Percentiles rank a stretch among this genome's conserved stretches.
Conservation (phyloP, 2,797 vertebrate genomes). For the Halcyon smyrnensis region DNA sequence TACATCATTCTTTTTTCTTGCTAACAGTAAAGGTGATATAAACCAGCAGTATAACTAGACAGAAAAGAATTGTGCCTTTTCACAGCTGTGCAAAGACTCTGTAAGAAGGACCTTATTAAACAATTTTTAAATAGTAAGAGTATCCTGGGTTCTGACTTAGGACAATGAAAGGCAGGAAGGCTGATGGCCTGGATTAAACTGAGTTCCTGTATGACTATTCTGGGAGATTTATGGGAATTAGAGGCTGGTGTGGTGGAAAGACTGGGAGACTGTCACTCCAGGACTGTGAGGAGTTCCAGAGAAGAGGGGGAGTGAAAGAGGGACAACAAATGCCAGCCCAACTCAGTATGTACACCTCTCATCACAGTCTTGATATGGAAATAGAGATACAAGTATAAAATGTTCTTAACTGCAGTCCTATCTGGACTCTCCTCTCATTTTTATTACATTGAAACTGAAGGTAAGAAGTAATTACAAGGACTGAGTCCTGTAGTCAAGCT, state of each 20-base stretch:
- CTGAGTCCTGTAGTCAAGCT: background rate
- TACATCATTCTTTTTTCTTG: background rate
- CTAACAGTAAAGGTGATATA: background rate
- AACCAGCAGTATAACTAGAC: background rate
- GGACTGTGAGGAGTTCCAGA: background rate
- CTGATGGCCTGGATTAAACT: background rate
- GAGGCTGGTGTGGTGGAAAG: background rate
- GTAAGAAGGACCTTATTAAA: background rate
- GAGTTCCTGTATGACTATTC: background rate
- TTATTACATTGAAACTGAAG: background rate
- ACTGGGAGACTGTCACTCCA: background rate
- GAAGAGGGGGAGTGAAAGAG: background rate
- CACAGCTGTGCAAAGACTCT: background rate
- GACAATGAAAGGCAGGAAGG: background rate
- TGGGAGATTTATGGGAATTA: background rate
- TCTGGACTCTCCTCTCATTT: background rate
- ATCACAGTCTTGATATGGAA: background rate
- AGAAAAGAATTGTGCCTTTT: background rate
- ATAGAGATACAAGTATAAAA: background rate
- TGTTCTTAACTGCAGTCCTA: background rate
- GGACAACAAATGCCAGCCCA: background rate
- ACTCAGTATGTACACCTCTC: background rate
- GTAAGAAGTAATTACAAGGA: background rate
- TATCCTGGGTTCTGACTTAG: background rate
- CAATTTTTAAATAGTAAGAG: background rate